phyloP scores from a whole-genome alignment of 2,113 vertebrate species.

The Phylloscopus whistleri region DNA sequence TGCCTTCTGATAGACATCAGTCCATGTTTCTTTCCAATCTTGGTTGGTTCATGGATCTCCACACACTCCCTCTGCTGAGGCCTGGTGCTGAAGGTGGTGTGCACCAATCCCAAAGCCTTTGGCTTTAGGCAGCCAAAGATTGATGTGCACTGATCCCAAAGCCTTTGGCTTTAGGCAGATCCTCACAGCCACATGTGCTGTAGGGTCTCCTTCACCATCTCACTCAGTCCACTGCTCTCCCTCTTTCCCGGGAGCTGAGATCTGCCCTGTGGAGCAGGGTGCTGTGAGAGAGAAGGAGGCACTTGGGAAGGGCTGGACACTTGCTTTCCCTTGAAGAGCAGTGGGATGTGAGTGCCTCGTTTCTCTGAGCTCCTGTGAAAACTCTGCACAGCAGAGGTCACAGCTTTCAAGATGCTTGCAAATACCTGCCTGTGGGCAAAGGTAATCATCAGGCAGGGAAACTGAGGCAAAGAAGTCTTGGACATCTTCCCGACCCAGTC shows the following conservation, averaged over 20 bases:
- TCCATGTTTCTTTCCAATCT: not conserved
- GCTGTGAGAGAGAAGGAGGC: not conserved
- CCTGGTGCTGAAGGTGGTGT: too few relatives aligned
- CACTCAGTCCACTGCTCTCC: not conserved
- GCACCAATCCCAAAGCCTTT: not conserved
- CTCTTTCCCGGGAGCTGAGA: not conserved
- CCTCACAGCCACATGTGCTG: not conserved
- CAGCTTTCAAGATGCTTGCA: not conserved
- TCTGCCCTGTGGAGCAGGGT: not conserved
- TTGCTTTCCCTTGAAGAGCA: not conserved
- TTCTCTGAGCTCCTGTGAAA: not conserved
- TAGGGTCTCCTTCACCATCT: not conserved
- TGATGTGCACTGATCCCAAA: too few relatives aligned
- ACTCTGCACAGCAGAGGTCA: not conserved
- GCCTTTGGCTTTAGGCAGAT: not conserved
- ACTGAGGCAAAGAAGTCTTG: not conserved
- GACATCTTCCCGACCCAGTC: fast-evolving
- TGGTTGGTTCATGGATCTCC: not conserved
- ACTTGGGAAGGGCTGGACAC: not conserved
- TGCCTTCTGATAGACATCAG: not conserved
- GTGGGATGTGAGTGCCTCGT: not conserved
- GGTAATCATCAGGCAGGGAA: not conserved
- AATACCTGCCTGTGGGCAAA: not conserved
- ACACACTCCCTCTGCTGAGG: not conserved
- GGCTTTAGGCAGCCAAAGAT: not conserved